Conservation (phyloP, 2,113 vertebrate species). For the Neotoma lepida region DNA sequence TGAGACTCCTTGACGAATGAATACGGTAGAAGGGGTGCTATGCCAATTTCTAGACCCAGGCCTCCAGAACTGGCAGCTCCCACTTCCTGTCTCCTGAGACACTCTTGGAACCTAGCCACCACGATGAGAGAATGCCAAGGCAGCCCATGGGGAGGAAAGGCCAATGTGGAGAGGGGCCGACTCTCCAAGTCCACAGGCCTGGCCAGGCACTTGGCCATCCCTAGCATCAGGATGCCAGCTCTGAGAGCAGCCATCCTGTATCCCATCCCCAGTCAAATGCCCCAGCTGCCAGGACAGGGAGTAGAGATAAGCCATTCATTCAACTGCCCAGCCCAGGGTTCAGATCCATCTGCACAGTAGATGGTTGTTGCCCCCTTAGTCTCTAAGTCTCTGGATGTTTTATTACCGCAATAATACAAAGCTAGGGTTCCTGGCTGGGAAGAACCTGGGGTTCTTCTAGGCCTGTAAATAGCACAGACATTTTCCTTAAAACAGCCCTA, state of each 20-base stretch:
- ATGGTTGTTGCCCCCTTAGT: too few species aligned
- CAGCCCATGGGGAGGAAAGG: constrained; percentile 12
- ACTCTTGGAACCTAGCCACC: constrained; percentile 46
- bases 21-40: neutral
- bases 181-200: neutral
- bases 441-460: neutral
- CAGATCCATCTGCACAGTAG: accelerated
- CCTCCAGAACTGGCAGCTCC: constrained; percentile 59
- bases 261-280: neutral
- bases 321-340: accelerated
- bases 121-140: constrained; percentile 32
- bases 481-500: neutral
- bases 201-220: neutral
- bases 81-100: constrained; percentile 64
- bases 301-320: neutral
- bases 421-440: neutral
- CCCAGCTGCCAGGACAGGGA: accelerated
- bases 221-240: neutral
- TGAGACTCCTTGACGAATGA: constrained; percentile 45
- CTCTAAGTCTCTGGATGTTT: neutral
- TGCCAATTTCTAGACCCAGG: constrained; percentile 41
- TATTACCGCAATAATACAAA: neutral
- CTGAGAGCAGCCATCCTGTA: neutral
- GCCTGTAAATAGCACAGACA: neutral
- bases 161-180: neutral